These are phyloP conservation scores for Ageneiosus marmoratus DNA, from an alignment of 2,113 vertebrate genomes.

Conservation along the genomic window DNA sequence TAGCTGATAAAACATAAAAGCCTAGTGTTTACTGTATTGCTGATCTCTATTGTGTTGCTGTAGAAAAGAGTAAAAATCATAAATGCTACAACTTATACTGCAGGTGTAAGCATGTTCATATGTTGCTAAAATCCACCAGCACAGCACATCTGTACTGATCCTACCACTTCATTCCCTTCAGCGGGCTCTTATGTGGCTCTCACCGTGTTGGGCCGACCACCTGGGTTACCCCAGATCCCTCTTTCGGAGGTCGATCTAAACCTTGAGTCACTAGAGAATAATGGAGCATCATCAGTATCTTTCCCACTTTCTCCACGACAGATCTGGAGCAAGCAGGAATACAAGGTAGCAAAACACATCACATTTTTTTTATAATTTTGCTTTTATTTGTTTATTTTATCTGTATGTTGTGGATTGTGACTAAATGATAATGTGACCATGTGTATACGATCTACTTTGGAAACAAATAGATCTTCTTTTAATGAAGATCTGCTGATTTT, in stretches of 20 bases:
- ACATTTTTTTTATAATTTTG: conserved; percentile 61
- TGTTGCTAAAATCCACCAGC: background rate
- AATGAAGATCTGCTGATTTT: no score
- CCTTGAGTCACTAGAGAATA: conserved; percentile 55
- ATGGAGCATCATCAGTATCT: conserved; percentile 66
- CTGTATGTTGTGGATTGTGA: background rate
- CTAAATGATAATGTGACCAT: background rate
- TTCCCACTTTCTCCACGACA: conserved; percentile 83
- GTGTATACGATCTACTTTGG: background rate
- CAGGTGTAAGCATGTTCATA: background rate
- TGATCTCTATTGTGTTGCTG: background rate
- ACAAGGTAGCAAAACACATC: conserved; percentile 74
- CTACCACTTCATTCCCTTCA: conserved; percentile 56
- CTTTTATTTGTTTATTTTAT: background rate
- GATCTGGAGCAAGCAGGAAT: conserved; percentile 69
- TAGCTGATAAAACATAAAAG: background rate
- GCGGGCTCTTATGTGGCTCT: conserved; percentile 98
- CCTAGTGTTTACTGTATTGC: background rate
- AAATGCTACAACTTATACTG: background rate
- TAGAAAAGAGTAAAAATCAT: background rate
- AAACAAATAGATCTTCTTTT: background rate
- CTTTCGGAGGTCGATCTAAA: conserved; percentile 83
- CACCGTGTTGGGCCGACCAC: conserved; percentile 94
- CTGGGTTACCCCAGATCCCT: conserved; percentile 86
- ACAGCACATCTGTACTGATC: background rate